Percentiles rank a stretch among this genome's conserved stretches.
Conservation (phyloP, 92 coral and sea anemone genomes). For the Umimayanthus chanpuru region DNA sequence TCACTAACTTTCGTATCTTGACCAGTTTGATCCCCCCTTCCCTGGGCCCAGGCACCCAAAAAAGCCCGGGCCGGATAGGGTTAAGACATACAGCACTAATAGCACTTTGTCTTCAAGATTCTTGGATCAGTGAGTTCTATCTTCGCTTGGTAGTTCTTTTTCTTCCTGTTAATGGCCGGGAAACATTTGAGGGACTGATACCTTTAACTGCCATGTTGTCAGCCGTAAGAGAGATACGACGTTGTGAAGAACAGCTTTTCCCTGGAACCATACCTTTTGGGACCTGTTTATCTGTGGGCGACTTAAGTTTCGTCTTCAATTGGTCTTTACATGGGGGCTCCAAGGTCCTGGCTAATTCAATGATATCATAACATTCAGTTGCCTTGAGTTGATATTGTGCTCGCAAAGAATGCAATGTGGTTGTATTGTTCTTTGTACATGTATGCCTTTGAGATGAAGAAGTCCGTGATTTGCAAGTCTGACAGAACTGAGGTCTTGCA, state of each 20-base stretch:
- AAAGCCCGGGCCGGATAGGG: no score
- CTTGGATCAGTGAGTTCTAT: background rate
- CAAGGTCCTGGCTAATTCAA: constrained; percentile 76
- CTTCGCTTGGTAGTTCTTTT: constrained; percentile 58
- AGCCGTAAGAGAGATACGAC: constrained; percentile 82
- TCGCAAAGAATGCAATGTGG: constrained; percentile 66
- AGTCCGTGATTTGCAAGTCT: constrained; percentile 65
- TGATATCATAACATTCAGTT: constrained; percentile 84
- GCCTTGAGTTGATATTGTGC: constrained; percentile 78
- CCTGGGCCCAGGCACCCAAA: no score
- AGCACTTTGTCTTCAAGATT: no score
- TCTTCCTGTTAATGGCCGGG: constrained; percentile 53
- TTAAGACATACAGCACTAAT: no score
- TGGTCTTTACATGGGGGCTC: constrained; percentile 79
- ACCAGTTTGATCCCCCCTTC: no score
- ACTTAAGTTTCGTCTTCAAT: constrained; percentile 42
- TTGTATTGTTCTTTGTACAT: constrained; percentile 39
- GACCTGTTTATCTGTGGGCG: constrained; percentile 50
- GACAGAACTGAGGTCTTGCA: constrained; percentile 51
- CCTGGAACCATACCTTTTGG: constrained; percentile 82
- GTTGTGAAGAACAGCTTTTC: constrained; percentile 82
- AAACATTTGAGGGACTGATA: constrained; percentile 49
- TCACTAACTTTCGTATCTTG: no score
- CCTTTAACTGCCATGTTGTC: constrained; percentile 77
- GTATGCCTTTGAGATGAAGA: constrained; percentile 38